Conservation (phyloP, 2,113 vertebrate genomes). For the Dipodomys spectabilis region DNA sequence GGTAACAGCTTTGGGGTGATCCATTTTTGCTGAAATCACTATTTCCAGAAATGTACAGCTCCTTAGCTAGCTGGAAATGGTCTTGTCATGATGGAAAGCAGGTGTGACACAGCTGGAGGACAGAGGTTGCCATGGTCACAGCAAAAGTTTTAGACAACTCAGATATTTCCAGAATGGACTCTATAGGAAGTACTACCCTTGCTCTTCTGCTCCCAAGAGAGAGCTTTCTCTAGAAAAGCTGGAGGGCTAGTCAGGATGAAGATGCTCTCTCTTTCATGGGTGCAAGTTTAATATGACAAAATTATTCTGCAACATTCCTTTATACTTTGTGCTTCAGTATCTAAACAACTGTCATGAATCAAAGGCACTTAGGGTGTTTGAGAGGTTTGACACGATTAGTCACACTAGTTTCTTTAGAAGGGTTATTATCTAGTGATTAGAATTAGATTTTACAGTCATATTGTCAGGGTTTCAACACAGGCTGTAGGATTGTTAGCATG, state of each 20-base stretch:
- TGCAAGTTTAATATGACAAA: conserved; percentile 46
- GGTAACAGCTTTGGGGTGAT: neutral
- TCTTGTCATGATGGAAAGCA: conserved; percentile 58
- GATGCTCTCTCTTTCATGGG: neutral
- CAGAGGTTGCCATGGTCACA: conserved; percentile 62
- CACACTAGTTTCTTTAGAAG: neutral
- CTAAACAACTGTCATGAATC: neutral
- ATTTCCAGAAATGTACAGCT: conserved; percentile 42
- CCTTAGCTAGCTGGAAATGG: neutral
- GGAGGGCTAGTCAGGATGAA: neutral
- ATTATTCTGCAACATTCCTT: neutral
- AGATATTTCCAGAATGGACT: conserved; percentile 40
- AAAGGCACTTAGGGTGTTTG: neutral
- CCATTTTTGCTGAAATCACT: conserved; percentile 51
- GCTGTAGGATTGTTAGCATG: neutral
- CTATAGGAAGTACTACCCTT: neutral
- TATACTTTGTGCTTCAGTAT: conserved; percentile 30
- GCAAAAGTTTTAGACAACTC: conserved; percentile 46
- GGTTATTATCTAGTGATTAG: neutral
- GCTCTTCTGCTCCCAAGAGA: neutral
- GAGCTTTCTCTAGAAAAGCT: neutral
- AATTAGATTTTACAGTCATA: neutral
- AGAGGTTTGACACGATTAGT: neutral
- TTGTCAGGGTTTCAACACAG: neutral
- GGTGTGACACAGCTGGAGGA: conserved; percentile 66